Conservation (phyloP, 2,797 vertebrate genomes). For the Pangasius sanitwongsei region DNA sequence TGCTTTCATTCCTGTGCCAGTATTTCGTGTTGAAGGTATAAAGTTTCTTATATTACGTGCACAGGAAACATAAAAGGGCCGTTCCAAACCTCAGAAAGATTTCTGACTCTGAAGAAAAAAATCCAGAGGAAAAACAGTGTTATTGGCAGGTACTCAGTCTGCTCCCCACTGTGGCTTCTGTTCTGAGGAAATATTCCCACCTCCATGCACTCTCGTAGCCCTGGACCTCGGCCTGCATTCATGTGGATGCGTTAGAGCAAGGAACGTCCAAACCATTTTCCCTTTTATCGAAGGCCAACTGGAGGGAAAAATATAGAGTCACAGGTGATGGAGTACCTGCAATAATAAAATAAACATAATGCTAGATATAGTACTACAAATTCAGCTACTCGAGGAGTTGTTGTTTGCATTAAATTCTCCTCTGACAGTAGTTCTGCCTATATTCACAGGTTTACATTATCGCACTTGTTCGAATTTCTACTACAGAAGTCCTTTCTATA, state of each 20-base stretch:
- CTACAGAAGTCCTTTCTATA: neutral
- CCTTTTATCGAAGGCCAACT: neutral
- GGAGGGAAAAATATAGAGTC: neutral
- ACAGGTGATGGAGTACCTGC: slow-evolving; percentile 24
- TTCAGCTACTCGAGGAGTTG: neutral
- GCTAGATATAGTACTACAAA: neutral
- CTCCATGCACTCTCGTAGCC: slow-evolving; percentile 2
- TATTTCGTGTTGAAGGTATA: slow-evolving; percentile 50
- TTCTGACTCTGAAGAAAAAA: slow-evolving; percentile 38
- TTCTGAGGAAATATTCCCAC: slow-evolving; percentile 43
- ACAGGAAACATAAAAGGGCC: slow-evolving; percentile 53
- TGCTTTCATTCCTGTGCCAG: slow-evolving; percentile 35
- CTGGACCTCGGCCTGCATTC: slow-evolving; percentile 1
- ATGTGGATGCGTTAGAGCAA: neutral
- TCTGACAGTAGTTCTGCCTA: neutral
- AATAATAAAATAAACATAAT: slow-evolving; percentile 1
- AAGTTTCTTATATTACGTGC: slow-evolving; percentile 56
- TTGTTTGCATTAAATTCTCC: neutral
- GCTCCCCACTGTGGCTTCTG: slow-evolving; percentile 28
- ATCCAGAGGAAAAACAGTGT: slow-evolving; percentile 43
- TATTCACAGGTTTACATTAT: neutral
- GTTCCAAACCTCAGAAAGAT: slow-evolving; percentile 52
- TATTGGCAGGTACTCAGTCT: slow-evolving; percentile 51
- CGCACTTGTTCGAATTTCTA: neutral
- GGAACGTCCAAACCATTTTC: neutral